These are phyloP conservation scores for Cheilosia impressa DNA, from an alignment of 2,888 invertebrate genomes.

Conservation along the genomic window DNA sequence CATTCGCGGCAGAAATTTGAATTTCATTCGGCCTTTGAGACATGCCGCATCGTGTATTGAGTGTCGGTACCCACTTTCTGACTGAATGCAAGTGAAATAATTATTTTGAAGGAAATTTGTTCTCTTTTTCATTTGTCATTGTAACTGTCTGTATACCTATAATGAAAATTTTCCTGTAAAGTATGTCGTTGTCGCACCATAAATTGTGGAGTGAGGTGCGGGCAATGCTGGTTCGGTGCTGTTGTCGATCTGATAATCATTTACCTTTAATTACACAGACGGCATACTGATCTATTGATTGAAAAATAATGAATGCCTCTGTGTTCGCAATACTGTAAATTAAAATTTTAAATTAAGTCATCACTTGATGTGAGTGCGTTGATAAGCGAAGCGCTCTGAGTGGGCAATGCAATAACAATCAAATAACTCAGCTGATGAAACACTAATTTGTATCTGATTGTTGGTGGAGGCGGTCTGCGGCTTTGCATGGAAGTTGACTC, in stretches of 20 bases:
- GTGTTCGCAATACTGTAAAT: neutral
- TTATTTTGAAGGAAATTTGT: conserved; percentile 1
- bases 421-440: too few relatives aligned
- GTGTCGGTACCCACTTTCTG: conserved; percentile 6
- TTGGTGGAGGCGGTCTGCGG: too few relatives aligned
- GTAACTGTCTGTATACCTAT: too few relatives aligned
- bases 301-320: conserved; percentile 24
- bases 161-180: too few relatives aligned
- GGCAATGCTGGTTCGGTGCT: neutral
- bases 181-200: neutral
- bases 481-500: too few relatives aligned
- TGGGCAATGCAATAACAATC: neutral
- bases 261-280: conserved; percentile 35
- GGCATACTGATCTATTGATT: conserved; percentile 27
- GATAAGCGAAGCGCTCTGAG: neutral
- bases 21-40: conserved; percentile 7
- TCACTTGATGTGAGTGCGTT: conserved; percentile 2
- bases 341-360: conserved; percentile 11
- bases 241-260: conserved; percentile 5
- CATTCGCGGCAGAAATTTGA: conserved; percentile 8
- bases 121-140: too few relatives aligned
- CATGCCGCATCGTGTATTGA: neutral
- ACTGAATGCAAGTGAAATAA: conserved; percentile 18
- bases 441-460: too few relatives aligned
- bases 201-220: conserved; percentile 6